These are phyloP conservation scores for Pheucticus melanocephalus DNA, from an alignment of 2,113 vertebrate genomes.

Conservation along the genomic window DNA sequence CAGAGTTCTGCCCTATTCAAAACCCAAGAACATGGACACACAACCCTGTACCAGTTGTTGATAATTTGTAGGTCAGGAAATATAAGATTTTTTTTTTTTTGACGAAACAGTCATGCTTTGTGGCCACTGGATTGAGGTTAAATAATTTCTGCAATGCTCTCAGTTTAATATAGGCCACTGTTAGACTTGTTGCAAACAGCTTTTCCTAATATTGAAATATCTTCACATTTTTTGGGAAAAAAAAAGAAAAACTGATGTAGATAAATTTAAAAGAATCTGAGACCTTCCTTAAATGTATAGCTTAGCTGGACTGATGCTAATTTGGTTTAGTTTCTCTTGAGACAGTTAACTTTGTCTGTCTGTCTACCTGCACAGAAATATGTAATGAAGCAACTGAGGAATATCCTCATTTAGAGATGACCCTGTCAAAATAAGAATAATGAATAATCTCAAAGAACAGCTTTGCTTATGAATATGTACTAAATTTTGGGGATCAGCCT, in stretches of 20 bases:
- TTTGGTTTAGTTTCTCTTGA: neutral
- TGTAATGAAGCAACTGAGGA: neutral
- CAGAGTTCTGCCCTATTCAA: neutral
- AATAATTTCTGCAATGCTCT: neutral
- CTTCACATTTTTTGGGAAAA: neutral
- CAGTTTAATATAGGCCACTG: neutral
- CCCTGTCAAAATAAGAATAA: neutral
- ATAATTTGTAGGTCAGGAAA: neutral
- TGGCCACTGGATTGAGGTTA: neutral
- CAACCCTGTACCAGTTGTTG: neutral
- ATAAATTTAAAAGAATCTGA: neutral
- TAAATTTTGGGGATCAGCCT: neutral
- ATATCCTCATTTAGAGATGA: neutral
- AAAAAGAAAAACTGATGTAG: neutral
- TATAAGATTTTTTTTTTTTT: neutral
- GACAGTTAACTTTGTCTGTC: neutral
- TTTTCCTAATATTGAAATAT: neutral
- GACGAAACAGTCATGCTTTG: neutral
- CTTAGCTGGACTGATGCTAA: neutral
- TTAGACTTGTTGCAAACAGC: neutral
- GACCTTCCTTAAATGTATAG: neutral
- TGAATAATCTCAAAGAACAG: neutral
- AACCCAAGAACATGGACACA: neutral
- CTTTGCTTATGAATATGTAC: neutral
- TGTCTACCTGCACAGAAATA: neutral